phyloP scores from a whole-genome alignment of 2,113 vertebrate species.

The Chaetops frenatus region DNA sequence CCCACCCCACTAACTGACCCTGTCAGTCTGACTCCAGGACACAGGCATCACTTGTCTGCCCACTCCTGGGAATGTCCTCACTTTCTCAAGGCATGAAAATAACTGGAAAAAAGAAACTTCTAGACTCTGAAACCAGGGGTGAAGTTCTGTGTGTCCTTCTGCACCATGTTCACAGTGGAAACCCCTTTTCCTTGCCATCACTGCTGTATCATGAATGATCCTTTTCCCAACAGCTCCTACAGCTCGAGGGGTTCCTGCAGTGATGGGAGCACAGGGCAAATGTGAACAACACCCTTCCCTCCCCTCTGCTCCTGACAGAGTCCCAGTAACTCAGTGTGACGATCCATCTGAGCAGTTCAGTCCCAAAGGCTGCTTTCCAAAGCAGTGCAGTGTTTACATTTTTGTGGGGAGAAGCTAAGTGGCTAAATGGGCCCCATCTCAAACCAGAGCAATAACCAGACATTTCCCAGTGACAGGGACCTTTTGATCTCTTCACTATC shows the following conservation, averaged over 20 bases:
- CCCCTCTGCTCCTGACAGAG: not conserved
- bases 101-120: not conserved
- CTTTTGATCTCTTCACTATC: not conserved
- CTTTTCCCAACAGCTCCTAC: not conserved
- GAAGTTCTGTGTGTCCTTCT: not conserved
- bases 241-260: not conserved
- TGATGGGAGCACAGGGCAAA: not conserved
- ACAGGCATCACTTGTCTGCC: not conserved
- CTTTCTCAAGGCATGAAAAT: not conserved
- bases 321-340: not conserved
- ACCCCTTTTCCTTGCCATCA: not conserved
- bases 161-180: too few species aligned
- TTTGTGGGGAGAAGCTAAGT: conserved; percentile 8
- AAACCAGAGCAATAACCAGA: not conserved
- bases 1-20: not conserved
- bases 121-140: fast-evolving
- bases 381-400: not conserved
- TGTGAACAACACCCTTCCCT: not conserved
- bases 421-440: not conserved
- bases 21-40: not conserved
- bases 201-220: not conserved
- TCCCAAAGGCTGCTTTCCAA: not conserved
- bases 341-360: not conserved
- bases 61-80: not conserved
- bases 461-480: not conserved